These are phyloP conservation scores for Gymnoscopelus microlampas DNA, from an alignment of 2,797 vertebrate species.

Conservation along the genomic window DNA sequence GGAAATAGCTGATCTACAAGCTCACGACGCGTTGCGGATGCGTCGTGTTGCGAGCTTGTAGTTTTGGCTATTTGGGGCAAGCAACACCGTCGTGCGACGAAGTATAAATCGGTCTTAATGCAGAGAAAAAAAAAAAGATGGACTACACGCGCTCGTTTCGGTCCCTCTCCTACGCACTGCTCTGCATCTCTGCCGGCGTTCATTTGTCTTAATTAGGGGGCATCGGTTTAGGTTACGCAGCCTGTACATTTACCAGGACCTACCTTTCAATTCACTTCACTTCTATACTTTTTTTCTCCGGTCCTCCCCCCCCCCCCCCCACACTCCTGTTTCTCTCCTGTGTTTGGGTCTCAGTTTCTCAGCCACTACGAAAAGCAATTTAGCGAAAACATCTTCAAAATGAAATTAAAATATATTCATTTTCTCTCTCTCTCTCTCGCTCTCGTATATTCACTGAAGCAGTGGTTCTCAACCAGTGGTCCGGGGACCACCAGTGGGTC, in stretches of 20 bases:
- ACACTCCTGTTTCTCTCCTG: slow-evolving; percentile 7
- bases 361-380: too few relatives aligned
- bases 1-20: too few relatives aligned
- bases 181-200: slow-evolving; percentile 44
- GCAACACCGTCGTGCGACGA: neutral
- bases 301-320: neutral
- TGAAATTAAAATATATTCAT: too few relatives aligned
- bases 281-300: slow-evolving; percentile 13
- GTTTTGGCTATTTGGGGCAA: too few relatives aligned
- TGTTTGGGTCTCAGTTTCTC: slow-evolving; percentile 19
- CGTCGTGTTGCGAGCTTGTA: too few relatives aligned
- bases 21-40: too few relatives aligned
- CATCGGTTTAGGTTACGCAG: slow-evolving; percentile 49
- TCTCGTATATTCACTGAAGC: too few relatives aligned
- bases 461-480: too few relatives aligned
- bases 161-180: slow-evolving; percentile 42
- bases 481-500: too few relatives aligned
- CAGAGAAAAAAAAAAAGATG: slow-evolving; percentile 65
- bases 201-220: slow-evolving; percentile 77
- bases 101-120: neutral
- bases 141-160: slow-evolving; percentile 61
- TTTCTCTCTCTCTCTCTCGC: too few relatives aligned
- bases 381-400: too few relatives aligned
- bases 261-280: slow-evolving; percentile 33
- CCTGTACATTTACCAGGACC: slow-evolving; percentile 47